These are phyloP conservation scores for Pyrrhosoma nymphula DNA, from an alignment of 2,888 invertebrate species.

Conservation along the genomic window DNA sequence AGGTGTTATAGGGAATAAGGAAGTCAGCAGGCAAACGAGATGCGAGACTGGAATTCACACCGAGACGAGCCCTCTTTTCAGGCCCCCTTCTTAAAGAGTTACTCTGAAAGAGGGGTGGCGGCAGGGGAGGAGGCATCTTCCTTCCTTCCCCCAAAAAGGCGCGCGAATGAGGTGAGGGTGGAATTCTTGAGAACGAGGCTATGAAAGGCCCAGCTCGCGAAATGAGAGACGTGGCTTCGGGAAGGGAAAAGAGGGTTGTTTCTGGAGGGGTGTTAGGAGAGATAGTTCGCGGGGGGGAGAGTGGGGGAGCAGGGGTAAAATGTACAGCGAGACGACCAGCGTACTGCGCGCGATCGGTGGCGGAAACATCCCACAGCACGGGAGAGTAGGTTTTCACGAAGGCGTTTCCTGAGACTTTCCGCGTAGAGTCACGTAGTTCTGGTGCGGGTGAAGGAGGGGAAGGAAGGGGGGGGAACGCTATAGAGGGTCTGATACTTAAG, in stretches of 20 bases:
- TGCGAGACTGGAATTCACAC: conserved; percentile 8
- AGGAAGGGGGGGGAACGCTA: too few species aligned
- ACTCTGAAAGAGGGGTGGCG: neutral
- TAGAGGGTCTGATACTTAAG: neutral
- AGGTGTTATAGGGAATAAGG: neutral
- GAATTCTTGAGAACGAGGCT: conserved; percentile 8
- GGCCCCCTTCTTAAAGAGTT: neutral
- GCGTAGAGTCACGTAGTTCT: neutral
- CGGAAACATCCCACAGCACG: neutral
- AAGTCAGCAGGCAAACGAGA: conserved; percentile 17
- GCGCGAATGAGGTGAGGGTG: too few species aligned
- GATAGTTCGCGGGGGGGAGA: neutral
- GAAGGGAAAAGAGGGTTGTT: neutral
- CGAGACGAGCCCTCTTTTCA: neutral
- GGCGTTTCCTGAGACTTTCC: neutral
- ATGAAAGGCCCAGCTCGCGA: neutral
- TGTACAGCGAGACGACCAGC: neutral
- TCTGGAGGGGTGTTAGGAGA: neutral
- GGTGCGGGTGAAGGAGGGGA: neutral
- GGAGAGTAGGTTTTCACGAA: neutral
- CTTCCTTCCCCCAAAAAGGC: neutral
- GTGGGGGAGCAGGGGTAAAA: neutral
- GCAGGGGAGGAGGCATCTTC: neutral
- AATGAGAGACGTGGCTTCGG: neutral
- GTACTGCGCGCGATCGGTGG: neutral